Evolutionary conservation across 2,797 vertebrate genomes (phyloP), one percentile per base, ranked within the genome.

Genomic region (Chaetophractus vellerosus): DNA sequence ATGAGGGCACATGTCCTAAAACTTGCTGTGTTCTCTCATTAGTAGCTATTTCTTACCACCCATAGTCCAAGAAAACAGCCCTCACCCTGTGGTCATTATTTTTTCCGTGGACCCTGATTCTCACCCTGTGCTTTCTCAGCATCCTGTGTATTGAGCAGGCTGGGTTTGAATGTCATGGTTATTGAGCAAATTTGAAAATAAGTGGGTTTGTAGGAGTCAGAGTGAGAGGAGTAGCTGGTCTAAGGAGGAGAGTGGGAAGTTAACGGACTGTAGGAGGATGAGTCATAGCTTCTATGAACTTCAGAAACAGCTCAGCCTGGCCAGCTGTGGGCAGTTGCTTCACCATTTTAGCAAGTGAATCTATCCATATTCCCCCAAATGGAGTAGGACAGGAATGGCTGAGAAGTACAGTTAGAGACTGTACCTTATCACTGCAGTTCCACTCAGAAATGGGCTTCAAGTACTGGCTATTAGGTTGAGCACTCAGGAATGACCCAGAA

Each of bases 111-210:
- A 68, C 36, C 55, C 9, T 15, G 23, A 36, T 18, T 78, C 23
- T 21, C 16, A 16, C 61, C 57, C 45, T 45, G 59, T 71, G 63
- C 0, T 0, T 80, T 87, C 82, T 57, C 81, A 52, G 48, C 61
- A 79, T 82, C 88, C 76, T 57, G 69, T 79, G 55, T 63, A 78
- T 33, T 90, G 94, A 96, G 88, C 75, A 78, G 50, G 48, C 23
- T 68, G 84, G 92, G 92, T 88, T 92, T 96, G 90, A 90, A 79
- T 48, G 94, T 87, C 96, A 78, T 0, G 18, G 26, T 24, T 82
- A 95, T 75, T 98, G 97, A 98, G 97, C 97, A 98, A 98, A 98
- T 50, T 93, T 93, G 98, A 98, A 98, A 98, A 97, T 52, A 6
- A 97, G 97, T 97, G 97, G 97, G 96, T 83, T 97, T 92, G 14